Evolutionary conservation across 2,113 vertebrate species (phyloP).

Genomic region (Macrotis lagotis): DNA sequence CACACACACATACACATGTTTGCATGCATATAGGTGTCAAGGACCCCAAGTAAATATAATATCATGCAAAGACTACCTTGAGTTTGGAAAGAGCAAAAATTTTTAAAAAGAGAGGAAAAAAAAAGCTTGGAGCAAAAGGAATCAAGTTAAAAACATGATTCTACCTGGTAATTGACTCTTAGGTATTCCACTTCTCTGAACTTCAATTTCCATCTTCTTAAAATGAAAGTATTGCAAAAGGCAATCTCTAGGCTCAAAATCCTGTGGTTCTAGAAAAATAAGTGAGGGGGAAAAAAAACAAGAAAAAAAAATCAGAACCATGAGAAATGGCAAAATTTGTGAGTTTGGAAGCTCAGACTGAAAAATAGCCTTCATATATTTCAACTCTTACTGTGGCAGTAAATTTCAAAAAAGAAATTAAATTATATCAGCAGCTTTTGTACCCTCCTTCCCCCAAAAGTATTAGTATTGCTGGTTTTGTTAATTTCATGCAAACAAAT

Average conservation of each 20-base stretch:
- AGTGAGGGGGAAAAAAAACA: accelerated
- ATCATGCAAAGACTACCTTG: not conserved
- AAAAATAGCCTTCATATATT: not conserved
- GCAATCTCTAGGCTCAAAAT: not conserved
- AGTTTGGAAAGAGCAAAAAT: not conserved
- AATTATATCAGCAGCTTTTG: not conserved
- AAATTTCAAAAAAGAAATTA: not conserved
- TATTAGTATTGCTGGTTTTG: no score
- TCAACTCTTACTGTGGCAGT: not conserved
- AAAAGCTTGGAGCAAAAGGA: not conserved
- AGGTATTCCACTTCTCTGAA: not conserved
- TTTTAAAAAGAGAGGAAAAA: no score
- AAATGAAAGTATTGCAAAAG: not conserved
- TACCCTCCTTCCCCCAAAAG: not conserved
- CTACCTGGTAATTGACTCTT: not conserved
- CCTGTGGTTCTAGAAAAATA: not conserved
- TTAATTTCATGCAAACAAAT: not conserved
- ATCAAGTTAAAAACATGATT: not conserved
- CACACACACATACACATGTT: not conserved
- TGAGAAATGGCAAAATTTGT: not conserved
- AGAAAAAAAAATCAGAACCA: not conserved
- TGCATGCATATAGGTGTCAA: not conserved
- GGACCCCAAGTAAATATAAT: not conserved
- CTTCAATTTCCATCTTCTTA: not conserved
- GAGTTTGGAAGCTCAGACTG: not conserved